These are phyloP conservation scores for Semnornis frantzii DNA, from an alignment of 2,113 vertebrate genomes.

Conservation along the genomic window DNA sequence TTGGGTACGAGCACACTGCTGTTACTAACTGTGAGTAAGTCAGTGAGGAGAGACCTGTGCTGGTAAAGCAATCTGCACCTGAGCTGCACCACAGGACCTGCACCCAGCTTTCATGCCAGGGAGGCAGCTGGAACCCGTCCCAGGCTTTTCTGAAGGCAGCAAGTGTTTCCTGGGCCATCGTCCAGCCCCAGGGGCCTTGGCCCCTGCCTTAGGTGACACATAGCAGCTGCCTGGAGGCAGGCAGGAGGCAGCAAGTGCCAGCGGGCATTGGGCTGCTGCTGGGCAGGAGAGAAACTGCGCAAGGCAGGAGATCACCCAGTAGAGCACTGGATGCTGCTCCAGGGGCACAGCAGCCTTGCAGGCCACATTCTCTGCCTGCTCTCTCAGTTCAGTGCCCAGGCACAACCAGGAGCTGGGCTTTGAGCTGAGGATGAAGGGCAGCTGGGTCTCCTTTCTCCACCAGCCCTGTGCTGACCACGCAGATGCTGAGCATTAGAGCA, in stretches of 20 bases:
- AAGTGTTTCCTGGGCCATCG: background rate
- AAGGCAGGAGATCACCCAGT: background rate
- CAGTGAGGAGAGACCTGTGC: background rate
- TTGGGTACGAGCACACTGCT: background rate
- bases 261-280: background rate
- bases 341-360: background rate
- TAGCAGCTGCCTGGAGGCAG: background rate
- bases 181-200: background rate
- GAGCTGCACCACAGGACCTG: background rate
- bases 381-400: background rate
- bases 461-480: background rate
- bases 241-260: background rate
- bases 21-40: background rate
- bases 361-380: background rate
- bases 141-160: background rate
- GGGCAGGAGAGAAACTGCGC: background rate
- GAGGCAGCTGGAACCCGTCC: background rate
- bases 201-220: background rate
- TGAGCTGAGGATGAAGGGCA: background rate
- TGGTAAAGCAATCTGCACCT: background rate
- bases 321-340: background rate
- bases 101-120: fast-evolving
- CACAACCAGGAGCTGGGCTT: background rate
- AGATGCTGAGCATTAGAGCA: background rate
- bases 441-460: background rate